These are phyloP conservation scores for Cryptomyrus ogoouensis DNA, from an alignment of 2,113 vertebrate species.

Conservation along the genomic window DNA sequence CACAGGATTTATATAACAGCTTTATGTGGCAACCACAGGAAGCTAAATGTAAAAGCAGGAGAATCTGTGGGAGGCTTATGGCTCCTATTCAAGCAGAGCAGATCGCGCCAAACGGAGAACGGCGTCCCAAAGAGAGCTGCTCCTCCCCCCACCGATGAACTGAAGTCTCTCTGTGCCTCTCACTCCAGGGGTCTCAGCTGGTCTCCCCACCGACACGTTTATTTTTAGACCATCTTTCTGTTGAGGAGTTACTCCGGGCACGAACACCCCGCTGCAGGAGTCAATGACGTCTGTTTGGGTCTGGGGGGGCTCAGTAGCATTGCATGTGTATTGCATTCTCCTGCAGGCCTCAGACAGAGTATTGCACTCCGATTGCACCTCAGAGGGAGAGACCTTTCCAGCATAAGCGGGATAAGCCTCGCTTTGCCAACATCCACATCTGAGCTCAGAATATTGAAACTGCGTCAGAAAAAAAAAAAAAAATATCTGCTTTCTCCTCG, in stretches of 20 bases:
- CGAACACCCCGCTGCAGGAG: not conserved
- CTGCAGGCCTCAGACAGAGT: not conserved
- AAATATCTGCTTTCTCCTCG: not conserved
- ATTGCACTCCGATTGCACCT: slow-evolving; percentile 16
- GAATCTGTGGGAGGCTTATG: not conserved
- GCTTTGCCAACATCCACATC: slow-evolving; percentile 1
- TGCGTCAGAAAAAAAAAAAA: not conserved
- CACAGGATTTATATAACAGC: not conserved
- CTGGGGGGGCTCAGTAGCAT: not conserved
- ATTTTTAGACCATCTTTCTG: slow-evolving; percentile 17
- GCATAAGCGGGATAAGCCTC: not conserved
- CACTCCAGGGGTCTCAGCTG: slow-evolving; percentile 15
- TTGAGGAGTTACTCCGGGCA: not conserved
- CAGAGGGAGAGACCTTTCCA: not conserved
- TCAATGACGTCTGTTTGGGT: not conserved
- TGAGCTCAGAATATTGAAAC: slow-evolving; percentile 6
- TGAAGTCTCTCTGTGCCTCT: slow-evolving; percentile 12
- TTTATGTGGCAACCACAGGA: not conserved
- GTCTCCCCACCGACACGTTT: slow-evolving; percentile 4
- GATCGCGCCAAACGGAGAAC: not conserved
- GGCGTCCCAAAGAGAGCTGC: not conserved
- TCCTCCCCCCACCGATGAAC: not conserved
- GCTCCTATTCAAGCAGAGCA: not conserved
- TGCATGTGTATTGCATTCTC: not conserved
- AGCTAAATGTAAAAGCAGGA: not conserved